Conservation (phyloP, 53 echinoderm and acorn worm genomes). For the Apostichopus leukothele region DNA sequence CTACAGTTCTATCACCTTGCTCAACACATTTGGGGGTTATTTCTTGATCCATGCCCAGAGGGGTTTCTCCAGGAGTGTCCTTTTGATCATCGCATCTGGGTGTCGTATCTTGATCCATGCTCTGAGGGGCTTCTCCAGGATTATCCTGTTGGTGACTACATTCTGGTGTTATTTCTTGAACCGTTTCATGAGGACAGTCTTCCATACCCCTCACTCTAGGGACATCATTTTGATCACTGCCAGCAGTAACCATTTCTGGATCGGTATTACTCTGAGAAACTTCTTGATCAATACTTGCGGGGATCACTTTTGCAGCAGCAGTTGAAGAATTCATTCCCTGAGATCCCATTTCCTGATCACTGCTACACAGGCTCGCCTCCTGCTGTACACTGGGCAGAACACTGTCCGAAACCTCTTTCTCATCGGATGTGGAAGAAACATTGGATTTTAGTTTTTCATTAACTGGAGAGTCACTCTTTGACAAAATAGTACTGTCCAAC, state of each 20-base stretch:
- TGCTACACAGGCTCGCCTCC: background rate
- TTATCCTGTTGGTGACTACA: too few species aligned
- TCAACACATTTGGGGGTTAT: too few species aligned
- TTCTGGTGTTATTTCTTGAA: too few species aligned
- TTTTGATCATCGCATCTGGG: too few species aligned
- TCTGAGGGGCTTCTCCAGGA: too few species aligned
- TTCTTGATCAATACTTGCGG: background rate
- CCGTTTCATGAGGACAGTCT: too few species aligned
- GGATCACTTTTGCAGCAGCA: background rate
- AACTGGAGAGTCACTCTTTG: background rate
- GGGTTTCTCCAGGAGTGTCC: too few species aligned
- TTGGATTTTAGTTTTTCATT: background rate
- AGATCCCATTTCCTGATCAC: background rate
- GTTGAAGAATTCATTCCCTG: background rate
- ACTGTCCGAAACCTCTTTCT: background rate
- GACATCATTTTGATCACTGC: background rate
- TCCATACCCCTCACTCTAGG: background rate
- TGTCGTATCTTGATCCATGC: too few species aligned
- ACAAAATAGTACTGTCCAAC: background rate
- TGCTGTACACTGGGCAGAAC: background rate
- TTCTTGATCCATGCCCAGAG: too few species aligned
- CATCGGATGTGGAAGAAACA: background rate
- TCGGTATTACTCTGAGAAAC: background rate
- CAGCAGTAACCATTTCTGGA: background rate
- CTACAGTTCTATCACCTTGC: too few species aligned